phyloP scores from a whole-genome alignment of 2,888 invertebrate genomes.

The Nezara viridula region DNA sequence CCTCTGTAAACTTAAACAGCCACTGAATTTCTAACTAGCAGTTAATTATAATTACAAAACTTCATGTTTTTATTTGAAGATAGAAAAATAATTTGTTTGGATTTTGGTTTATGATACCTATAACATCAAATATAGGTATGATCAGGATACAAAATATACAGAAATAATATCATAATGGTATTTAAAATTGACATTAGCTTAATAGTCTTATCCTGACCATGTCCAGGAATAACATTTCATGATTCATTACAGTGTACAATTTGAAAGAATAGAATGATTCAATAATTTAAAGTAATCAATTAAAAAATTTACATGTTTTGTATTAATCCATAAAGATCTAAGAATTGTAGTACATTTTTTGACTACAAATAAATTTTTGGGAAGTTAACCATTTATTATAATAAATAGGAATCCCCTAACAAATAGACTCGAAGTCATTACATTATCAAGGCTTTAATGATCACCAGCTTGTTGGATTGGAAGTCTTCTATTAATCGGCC shows the following conservation, averaged over 20 bases:
- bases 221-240: neutral
- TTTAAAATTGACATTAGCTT: neutral
- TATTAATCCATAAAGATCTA: neutral
- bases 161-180: neutral
- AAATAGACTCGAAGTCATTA: constrained; percentile 14
- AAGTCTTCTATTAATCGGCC: constrained; percentile 55
- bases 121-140: neutral
- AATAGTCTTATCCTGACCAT: neutral
- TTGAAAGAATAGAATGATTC: neutral
- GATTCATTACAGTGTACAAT: neutral
- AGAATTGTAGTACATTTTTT: constrained; percentile 16
- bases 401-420: constrained; percentile 44
- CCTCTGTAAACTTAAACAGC: neutral
- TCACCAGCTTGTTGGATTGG: constrained; percentile 50
- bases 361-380: neutral
- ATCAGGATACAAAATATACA: neutral
- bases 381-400: constrained; percentile 5
- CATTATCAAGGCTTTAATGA: constrained; percentile 43
- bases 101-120: neutral
- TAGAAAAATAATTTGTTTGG: neutral
- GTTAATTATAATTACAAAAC: neutral
- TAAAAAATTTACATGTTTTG: neutral
- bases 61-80: neutral
- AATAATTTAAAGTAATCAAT: constrained; percentile 11
- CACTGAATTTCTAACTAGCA: neutral